A percentile compares a stretch with the other conserved stretches of the same genome.
These are phyloP conservation scores for Eulemur coronatus DNA, from an alignment of 2,797 vertebrate genomes.

Conservation along the genomic window DNA sequence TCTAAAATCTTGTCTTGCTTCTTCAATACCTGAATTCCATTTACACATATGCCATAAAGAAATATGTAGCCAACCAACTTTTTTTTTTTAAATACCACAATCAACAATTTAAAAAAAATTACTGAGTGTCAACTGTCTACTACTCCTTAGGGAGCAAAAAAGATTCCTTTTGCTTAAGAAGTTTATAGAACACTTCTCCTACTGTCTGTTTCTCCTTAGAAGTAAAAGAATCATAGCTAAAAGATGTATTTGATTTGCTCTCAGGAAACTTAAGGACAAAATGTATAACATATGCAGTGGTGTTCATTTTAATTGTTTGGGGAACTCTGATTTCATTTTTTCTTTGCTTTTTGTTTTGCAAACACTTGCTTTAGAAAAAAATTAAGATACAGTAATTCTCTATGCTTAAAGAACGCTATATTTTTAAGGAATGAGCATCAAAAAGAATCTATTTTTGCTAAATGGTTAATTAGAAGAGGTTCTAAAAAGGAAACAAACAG, in stretches of 20 bases:
- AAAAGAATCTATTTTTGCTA: constrained; percentile 37
- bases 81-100: neutral
- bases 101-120: neutral
- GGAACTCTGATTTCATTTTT: neutral
- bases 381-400: neutral
- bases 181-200: neutral
- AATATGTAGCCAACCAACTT: neutral
- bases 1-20: constrained; percentile 40
- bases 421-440: constrained; percentile 19
- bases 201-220: neutral
- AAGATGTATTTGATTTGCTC: neutral
- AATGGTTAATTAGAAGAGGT: constrained; percentile 50
- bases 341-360: constrained; percentile 45
- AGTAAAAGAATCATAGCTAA: neutral
- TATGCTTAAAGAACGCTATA: neutral
- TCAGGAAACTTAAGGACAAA: constrained; percentile 46
- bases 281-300: neutral
- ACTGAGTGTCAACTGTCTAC: neutral
- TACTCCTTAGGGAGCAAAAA: neutral
- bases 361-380: constrained; percentile 10
- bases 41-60: neutral
- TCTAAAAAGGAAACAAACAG: constrained; percentile 70
- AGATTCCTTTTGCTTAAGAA: neutral
- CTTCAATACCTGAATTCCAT: constrained; percentile 12
- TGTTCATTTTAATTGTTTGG: constrained; percentile 24